Base-by-base conservation (phyloP, 2,797 vertebrate species). In the Moxostoma hubbsi region DNA sequence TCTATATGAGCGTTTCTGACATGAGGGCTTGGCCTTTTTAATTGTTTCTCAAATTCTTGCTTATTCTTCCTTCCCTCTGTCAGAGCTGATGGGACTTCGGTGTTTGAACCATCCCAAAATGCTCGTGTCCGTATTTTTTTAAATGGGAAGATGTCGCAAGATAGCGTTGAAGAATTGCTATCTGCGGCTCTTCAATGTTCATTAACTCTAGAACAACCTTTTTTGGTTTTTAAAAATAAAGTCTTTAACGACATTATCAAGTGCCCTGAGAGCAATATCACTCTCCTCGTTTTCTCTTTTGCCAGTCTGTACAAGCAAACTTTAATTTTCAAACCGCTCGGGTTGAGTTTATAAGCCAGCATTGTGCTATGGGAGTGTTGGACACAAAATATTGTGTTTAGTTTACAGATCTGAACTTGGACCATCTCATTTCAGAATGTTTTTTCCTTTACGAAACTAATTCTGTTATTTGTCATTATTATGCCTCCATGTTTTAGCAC, bases 11-110 rank as follows among this genome's bases (percentile, higher is more conserved):
- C 88, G 90, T 90, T 90, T 91, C 82, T 90, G 91, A 91, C 90
- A 89, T 79, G 90, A 92, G 91, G 92, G 91, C 92, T 92, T 89
- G 88, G 80, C 85, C 53, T 73, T 82, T 46, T 89, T 55, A 54
- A 15, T 69, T 85, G 69, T 77, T 84, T 87, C 82, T 87, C 62
- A 36, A 12, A n/a, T 45, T 63, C 15, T 66, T 11, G 83, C 24
- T 50, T 36, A 3, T 36, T 36, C 36, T 12, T 78, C 84, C 59
- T 57, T 77, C 82, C 80, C 68, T 82, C 75, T 62, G 71, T 86
- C 85, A 57, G 43, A 75, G 73, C 66, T 75, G 83, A 85, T 81
- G 71, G 71, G 85, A 82, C 54, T 79, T 1, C 62, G 70, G 66
- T 53, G 36, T 82, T 73, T 47, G 50, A 67, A 51, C 36, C 65